These are phyloP conservation scores for Ivindomyrus marchei DNA, from an alignment of 2,113 vertebrate species.

Conservation along the genomic window DNA sequence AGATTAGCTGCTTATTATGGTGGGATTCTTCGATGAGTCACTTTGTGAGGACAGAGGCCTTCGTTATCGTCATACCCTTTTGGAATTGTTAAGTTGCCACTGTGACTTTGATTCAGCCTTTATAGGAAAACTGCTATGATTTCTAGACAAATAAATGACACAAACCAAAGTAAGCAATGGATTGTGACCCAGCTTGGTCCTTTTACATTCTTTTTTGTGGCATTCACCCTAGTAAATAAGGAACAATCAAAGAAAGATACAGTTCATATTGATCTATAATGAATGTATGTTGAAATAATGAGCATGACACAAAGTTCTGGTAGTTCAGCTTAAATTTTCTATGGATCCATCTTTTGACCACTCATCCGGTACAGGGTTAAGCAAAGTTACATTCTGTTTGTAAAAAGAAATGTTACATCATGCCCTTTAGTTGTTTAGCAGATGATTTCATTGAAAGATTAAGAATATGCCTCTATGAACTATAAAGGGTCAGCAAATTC, in stretches of 20 bases:
- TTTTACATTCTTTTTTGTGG: neutral
- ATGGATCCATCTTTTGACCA: neutral
- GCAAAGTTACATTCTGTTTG: neutral
- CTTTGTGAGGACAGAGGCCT: conserved; percentile 40
- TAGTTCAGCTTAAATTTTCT: neutral
- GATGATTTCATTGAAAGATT: neutral
- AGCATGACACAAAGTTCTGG: neutral
- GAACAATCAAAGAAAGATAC: neutral
- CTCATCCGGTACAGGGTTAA: neutral
- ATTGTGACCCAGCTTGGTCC: neutral
- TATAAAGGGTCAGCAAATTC: neutral
- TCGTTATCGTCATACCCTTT: conserved; percentile 42
- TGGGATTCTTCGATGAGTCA: conserved; percentile 30
- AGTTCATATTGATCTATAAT: neutral
- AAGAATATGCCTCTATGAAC: neutral
- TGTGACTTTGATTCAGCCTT: conserved; percentile 20
- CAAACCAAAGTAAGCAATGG: conserved; percentile 10
- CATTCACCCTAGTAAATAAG: neutral
- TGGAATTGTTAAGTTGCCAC: conserved; percentile 42
- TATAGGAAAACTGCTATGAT: conserved; percentile 19
- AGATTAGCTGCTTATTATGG: conserved; percentile 58
- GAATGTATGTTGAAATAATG: neutral
- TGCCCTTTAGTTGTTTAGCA: neutral
- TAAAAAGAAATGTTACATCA: neutral
- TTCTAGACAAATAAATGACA: neutral